Evolutionary conservation across 64 coral and sea anemone genomes (phyloP), one percentile per base, ranked within the genome.

Genomic region (Stylophora pistillata): DNA sequence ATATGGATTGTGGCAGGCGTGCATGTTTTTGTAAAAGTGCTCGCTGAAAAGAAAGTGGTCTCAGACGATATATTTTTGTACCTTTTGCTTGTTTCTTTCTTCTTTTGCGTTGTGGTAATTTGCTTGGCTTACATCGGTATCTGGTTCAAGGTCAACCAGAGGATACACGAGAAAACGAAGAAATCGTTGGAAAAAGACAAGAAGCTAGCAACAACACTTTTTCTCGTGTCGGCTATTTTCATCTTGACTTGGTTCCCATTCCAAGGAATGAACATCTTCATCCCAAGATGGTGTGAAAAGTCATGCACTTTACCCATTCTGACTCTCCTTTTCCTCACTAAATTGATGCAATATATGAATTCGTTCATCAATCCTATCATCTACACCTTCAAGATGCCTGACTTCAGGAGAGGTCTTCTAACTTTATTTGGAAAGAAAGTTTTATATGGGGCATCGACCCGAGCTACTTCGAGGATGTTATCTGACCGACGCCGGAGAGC

Each of bases 361-460:
- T 93, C 91, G 4, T 90, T 97, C 41, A 81, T 97, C 0, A 97
- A 97, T 55, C 95, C 95, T 1, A 90, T 97, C 10, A 93, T 97
- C 26, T 97, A 97, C 68, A 90, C 95, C 6, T 97, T 93, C 20
- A 97, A 97, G 71, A 97, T 97, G 52, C 95, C 95, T 30, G 91
- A 97, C 23, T 97, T 97, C 60, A 82, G 95, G 3, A 29, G 83
- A n/a, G 90, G 62, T 29, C 32, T 92, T 20, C 73, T 92, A 3
- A 14, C 47, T 20, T 60, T 92, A 29, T n/a, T 92, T 65, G 73
- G 90, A 15, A 76, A 58, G 17, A 66, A 29, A 34, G 37, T 47
- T 47, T 21, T 52, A 4, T 28, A 56, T 55, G 80, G 61, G 14
- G 12, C 23, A 5, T 84, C 80, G 25, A 84, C 80, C 0, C 66